Percentiles rank a stretch among this genome's conserved stretches.
Conservation (phyloP, 2,797 vertebrate genomes). For the Ciconia nigra region DNA sequence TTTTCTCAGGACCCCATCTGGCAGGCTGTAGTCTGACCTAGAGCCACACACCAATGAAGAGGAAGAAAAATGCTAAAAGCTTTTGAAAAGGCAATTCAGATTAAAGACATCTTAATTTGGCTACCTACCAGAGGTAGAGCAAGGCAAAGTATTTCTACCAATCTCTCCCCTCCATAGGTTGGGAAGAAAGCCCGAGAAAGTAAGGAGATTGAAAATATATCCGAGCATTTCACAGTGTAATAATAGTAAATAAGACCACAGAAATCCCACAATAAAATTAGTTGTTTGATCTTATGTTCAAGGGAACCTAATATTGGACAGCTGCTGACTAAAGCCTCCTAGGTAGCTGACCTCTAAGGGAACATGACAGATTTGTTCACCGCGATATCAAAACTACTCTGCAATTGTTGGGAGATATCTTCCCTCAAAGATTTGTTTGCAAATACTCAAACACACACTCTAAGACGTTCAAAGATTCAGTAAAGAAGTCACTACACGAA, state of each 20-base stretch:
- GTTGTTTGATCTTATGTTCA: neutral
- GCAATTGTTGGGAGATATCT: neutral
- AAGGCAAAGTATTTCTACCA: neutral
- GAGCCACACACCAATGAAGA: neutral
- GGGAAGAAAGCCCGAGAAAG: neutral
- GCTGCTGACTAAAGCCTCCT: neutral
- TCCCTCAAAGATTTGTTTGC: neutral
- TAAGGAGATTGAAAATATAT: neutral
- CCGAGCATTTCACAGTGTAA: neutral
- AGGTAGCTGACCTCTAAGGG: neutral
- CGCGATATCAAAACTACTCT: neutral
- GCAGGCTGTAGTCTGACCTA: neutral
- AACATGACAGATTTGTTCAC: neutral
- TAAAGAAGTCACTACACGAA: neutral
- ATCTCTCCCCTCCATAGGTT: neutral
- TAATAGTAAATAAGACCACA: neutral
- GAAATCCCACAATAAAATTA: neutral
- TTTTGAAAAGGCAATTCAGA: neutral
- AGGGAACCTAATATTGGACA: neutral
- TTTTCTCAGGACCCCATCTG: neutral
- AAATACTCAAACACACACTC: neutral
- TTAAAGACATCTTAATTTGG: neutral
- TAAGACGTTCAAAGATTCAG: rapidly evolving
- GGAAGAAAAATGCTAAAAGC: neutral
- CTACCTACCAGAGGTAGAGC: neutral